Conservation (phyloP, 1,140 invertebrate genomes). For the Trichoplusia ni region DNA sequence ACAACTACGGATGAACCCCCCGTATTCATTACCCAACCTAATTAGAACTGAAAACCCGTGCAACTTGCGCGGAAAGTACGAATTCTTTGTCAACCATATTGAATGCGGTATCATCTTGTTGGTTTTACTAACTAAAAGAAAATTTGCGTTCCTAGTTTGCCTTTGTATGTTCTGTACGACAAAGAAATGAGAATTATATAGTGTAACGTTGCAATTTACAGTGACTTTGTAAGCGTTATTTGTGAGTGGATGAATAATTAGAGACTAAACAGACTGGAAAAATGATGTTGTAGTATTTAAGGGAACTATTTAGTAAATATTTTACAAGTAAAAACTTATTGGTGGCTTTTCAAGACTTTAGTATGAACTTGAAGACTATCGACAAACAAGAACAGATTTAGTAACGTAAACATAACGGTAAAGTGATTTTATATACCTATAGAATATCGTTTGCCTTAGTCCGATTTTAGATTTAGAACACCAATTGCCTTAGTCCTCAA, state of each 20-base stretch:
- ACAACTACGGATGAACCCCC: constrained; percentile 75
- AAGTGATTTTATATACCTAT: too few species aligned
- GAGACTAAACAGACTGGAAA: too few species aligned
- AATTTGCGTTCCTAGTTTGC: constrained; percentile 17
- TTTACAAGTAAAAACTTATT: too few species aligned
- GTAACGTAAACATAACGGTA: too few species aligned
- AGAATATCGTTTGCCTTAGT: too few species aligned
- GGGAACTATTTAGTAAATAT: too few species aligned
- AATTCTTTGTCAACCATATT: constrained; percentile 62
- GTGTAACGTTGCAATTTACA: background rate
- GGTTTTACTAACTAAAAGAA: constrained; percentile 30
- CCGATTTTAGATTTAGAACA: too few species aligned
- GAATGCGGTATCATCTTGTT: constrained; percentile 46
- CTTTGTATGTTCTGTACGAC: background rate
- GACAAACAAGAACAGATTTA: too few species aligned
- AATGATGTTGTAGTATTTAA: background rate
- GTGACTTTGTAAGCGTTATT: background rate
- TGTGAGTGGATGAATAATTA: background rate
- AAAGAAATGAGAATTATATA: constrained; percentile 11
- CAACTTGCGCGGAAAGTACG: constrained; percentile 44
- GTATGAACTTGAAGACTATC: too few species aligned
- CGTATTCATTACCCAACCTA: constrained; percentile 76
- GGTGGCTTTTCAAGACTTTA: too few species aligned
- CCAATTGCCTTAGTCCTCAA: too few species aligned
- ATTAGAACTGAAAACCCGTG: constrained; percentile 69